Percentiles rank a stretch among this genome's conserved stretches.
These are phyloP conservation scores for Neodiprion fabricii DNA, from an alignment of 1,140 invertebrate genomes.

Conservation along the genomic window DNA sequence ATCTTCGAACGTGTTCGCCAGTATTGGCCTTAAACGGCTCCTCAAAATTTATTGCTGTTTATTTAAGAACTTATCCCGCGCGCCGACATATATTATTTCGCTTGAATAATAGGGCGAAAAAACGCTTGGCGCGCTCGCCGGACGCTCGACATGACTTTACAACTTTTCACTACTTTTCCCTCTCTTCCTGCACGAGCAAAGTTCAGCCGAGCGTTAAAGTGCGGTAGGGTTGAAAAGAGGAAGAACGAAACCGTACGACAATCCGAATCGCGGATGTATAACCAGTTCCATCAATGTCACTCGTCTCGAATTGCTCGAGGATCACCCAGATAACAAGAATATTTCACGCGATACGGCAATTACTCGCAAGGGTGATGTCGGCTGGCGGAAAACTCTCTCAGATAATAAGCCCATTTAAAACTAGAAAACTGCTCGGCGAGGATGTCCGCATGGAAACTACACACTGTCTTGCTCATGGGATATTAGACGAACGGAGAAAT, in stretches of 20 bases:
- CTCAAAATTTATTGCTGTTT: background rate
- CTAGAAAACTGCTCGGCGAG: background rate
- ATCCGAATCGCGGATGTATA: too few relatives aligned
- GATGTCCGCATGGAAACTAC: background rate
- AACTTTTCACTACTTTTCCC: too few relatives aligned
- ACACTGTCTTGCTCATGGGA: background rate
- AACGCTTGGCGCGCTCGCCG: too few relatives aligned
- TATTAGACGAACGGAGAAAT: background rate
- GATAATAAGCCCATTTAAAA: background rate
- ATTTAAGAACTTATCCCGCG: background rate
- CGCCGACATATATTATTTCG: background rate
- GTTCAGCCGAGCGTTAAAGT: too few relatives aligned
- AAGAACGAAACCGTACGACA: too few relatives aligned
- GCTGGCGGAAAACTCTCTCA: background rate
- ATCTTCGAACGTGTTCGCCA: background rate
- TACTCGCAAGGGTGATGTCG: background rate
- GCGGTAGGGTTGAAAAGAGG: too few relatives aligned
- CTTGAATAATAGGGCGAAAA: background rate
- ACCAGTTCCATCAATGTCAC: too few relatives aligned
- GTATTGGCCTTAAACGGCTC: constrained; percentile 4
- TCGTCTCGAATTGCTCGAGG: too few relatives aligned
- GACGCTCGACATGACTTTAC: too few relatives aligned
- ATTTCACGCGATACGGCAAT: background rate
- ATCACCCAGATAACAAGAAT: background rate
- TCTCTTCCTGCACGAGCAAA: too few relatives aligned